Base-by-base conservation (phyloP, 2,113 vertebrate genomes). In the Naja naja region DNA sequence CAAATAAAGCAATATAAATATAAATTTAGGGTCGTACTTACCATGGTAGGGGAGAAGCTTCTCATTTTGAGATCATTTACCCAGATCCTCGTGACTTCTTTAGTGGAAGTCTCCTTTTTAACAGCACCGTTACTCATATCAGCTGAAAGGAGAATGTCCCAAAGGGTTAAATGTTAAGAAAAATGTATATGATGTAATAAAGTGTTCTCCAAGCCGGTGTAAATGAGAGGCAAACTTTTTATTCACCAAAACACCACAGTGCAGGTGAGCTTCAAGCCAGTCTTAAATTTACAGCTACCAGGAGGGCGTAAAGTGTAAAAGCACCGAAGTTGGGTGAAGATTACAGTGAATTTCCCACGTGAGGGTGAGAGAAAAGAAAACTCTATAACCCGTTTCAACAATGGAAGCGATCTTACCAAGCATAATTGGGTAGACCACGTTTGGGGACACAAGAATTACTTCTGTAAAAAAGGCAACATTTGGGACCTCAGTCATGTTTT, bases 31-130 rank as follows among this genome's bases (percentile, higher is more conserved):
- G 22, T n/a, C 89, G 11, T 69, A 96, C 97, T 97, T 96, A 99
- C 98, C 97, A 98, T 98, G 9, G 98, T 98, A 4, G 99, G 97
- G 25, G 99, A 98, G 95, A 99, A 99, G 95, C 98, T 99, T 86
- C 98, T 98, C 97, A 99, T 97, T 97, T 99, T 99, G 90, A 98
- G 94, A 94, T 99, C 99, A 47, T 98, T 99, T 93, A 99, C 98
- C 99, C 99, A 99, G 96, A 99, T 98, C 96, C 99, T 98, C 93
- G 98, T 96, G n/a, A 98, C 97, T 90, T 99, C 99, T 98, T 99
- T 99, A 90, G 98, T 98, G 27, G 98, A 97, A 55, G 98, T 97
- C 86, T 99, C 99, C 94, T 99, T 99, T 96, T 99, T 99, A 95
- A 99, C 96, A 39, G 98, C 96, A 89, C 99, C 99, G 95, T 99